Conservation (phyloP, 2,888 invertebrate species). For the Stenurella melanura region DNA sequence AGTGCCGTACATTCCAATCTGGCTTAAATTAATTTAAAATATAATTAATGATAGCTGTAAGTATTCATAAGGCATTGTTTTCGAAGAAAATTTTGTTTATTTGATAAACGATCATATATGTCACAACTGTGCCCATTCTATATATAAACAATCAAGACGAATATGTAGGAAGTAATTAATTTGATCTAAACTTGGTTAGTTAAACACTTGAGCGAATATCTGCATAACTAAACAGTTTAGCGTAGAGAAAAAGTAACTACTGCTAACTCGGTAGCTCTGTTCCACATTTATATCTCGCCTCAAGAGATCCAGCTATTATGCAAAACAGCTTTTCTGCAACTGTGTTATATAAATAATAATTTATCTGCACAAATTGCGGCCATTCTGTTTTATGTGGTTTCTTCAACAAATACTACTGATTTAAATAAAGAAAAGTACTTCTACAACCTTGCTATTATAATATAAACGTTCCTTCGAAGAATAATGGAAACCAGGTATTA, state of each 20-base stretch:
- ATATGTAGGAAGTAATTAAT: slow-evolving; percentile 31
- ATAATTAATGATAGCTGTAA: too few species aligned
- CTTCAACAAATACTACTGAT: not conserved
- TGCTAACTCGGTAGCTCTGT: not conserved
- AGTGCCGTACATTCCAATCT: too few species aligned
- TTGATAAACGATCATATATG: not conserved
- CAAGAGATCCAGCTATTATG: slow-evolving; percentile 11
- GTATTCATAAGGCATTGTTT: too few species aligned
- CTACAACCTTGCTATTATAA: not conserved
- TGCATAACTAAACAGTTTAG: slow-evolving; percentile 13
- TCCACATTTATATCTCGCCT: not conserved
- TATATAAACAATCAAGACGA: slow-evolving; percentile 7
- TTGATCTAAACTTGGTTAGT: slow-evolving; percentile 28
- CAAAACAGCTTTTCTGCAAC: not conserved
- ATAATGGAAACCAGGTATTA: too few species aligned
- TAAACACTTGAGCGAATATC: slow-evolving; percentile 22
- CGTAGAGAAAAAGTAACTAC: slow-evolving; percentile 22
- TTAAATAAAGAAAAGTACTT: not conserved
- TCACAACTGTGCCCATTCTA: slow-evolving; percentile 13
- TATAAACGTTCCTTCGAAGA: too few species aligned
- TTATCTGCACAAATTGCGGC: not conserved
- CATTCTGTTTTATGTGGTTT: not conserved
- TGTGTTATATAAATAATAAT: not conserved
- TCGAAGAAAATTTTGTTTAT: slow-evolving; percentile 16
- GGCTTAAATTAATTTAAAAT: too few species aligned